phyloP scores from a whole-genome alignment of 2,113 vertebrate genomes.

The Sus scrofa region T2T-Sscrofa CM000818.6:45234501-45235000 shows the following conservation, averaged over 20 bases:
- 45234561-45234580: background rate
- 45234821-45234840: background rate
- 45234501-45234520: conserved; percentile 36
- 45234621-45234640: conserved; percentile 48
- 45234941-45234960: background rate
- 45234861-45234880: background rate
- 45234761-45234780: background rate
- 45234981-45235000: background rate
- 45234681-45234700: background rate
- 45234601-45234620: background rate
- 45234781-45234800: background rate
- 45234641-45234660: conserved; percentile 59
- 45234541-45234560: background rate
- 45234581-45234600: background rate
- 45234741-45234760: background rate
- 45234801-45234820: background rate
- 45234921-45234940: background rate
- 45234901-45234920: background rate
- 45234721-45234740: background rate
- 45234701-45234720: background rate
- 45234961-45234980: background rate
- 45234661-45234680: conserved; percentile 77
- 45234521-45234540: background rate
- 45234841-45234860: background rate
- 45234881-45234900: background rate